Percentiles rank a stretch among this genome's conserved stretches.
These are phyloP conservation scores for Cremastinae sp. DNA, from an alignment of 2,888 invertebrate species.

Conservation along the genomic window DNA sequence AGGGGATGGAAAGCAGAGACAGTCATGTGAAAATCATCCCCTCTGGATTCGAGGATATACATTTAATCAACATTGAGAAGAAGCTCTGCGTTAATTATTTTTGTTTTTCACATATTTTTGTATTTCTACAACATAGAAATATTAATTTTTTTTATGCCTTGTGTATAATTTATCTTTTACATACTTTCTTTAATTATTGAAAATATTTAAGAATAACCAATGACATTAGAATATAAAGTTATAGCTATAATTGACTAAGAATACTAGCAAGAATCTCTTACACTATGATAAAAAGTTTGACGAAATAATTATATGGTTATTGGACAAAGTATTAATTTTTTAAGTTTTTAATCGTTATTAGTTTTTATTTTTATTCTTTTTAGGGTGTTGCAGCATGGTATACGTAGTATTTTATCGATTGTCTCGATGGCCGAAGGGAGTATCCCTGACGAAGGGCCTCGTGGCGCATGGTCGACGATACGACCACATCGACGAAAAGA, in stretches of 20 bases:
- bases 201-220: no score
- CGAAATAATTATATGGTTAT: no score
- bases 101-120: no score
- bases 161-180: no score
- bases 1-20: conserved; percentile 45
- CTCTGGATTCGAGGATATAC: conserved; percentile 46
- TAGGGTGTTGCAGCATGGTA: conserved; percentile 11
- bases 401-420: conserved; percentile 56
- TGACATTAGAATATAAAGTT: no score
- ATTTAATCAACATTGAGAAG: conserved; percentile 51
- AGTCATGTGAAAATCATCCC: conserved; percentile 59
- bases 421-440: conserved; percentile 46
- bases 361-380: conserved; percentile 15
- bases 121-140: not conserved
- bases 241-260: no score
- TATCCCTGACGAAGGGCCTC: conserved; percentile 46
- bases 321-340: no score
- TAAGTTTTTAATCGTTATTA: no score
- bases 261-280: no score
- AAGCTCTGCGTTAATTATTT: conserved; percentile 47
- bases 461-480: conserved; percentile 43
- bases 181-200: no score
- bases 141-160: no score
- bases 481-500: conserved; percentile 28
- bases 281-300: no score